These are phyloP conservation scores for Drosophila melanica DNA, from an alignment of 1,140 invertebrate genomes.

Conservation along the genomic window DNA sequence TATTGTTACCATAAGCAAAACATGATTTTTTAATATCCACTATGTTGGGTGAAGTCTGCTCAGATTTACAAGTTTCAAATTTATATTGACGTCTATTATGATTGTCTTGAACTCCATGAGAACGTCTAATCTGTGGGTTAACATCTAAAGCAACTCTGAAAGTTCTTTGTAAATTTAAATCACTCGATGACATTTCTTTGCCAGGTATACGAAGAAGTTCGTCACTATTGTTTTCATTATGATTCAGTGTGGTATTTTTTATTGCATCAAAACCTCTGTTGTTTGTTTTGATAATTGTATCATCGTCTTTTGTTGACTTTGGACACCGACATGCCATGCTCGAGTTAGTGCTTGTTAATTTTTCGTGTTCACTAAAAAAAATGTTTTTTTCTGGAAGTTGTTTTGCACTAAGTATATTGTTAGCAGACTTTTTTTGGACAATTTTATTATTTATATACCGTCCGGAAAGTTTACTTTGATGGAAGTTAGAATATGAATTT, in stretches of 20 bases:
- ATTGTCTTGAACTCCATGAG: conserved; percentile 53
- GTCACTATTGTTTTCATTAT: conserved; percentile 10
- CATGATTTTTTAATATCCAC: conserved; percentile 60
- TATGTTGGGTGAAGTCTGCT: conserved; percentile 82
- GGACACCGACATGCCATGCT: conserved; percentile 42
- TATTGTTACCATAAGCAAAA: conserved; percentile 64
- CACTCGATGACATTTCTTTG: conserved; percentile 27
- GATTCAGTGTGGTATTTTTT: conserved; percentile 11
- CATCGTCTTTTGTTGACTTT: conserved; percentile 23
- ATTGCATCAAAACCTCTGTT: conserved; percentile 13
- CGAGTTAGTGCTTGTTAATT: conserved; percentile 34
- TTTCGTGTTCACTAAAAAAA: conserved; percentile 42
- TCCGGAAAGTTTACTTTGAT: conserved; percentile 69
- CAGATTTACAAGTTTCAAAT: conserved; percentile 66
- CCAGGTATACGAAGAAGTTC: conserved; percentile 5
- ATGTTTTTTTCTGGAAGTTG: conserved; percentile 38
- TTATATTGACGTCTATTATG: conserved; percentile 44
- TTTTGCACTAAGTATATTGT: conserved; percentile 34
- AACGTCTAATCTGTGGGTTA: conserved; percentile 26
- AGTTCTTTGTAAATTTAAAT: conserved; percentile 30
- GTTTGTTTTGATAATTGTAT: conserved; percentile 10
- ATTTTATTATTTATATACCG: conserved; percentile 73
- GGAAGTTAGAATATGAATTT: conserved; percentile 52
- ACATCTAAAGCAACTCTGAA: conserved; percentile 43
- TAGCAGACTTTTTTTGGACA: conserved; percentile 28